These are phyloP conservation scores for Calliphora vicina DNA, from an alignment of 1,140 invertebrate species.

Conservation along the genomic window DNA sequence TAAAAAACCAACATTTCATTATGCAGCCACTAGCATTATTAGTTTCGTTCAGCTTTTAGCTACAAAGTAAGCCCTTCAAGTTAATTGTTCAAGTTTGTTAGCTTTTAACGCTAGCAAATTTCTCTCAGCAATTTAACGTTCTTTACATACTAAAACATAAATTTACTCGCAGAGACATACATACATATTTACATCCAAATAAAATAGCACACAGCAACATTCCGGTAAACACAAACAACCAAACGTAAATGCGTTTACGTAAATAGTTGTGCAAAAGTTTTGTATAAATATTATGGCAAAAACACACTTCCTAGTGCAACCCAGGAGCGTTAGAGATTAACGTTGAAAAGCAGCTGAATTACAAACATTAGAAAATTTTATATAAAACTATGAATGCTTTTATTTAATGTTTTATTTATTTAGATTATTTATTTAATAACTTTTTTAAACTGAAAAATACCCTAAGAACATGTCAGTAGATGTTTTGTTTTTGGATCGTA, in stretches of 20 bases:
- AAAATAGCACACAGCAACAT: neutral
- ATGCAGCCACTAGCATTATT: neutral
- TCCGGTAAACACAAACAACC: too few relatives aligned
- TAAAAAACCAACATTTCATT: neutral
- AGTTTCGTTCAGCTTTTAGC: neutral
- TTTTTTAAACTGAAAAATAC: too few relatives aligned
- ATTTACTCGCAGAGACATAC: neutral
- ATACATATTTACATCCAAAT: neutral
- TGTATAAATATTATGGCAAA: neutral
- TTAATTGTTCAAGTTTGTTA: constrained; percentile 32
- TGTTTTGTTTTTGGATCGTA: too few relatives aligned
- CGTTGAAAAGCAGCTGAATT: too few relatives aligned
- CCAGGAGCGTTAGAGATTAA: too few relatives aligned
- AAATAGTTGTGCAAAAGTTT: neutral
- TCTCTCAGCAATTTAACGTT: neutral
- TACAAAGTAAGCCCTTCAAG: constrained; percentile 30
- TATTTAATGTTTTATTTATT: too few relatives aligned
- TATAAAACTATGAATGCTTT: too few relatives aligned
- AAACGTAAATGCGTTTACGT: neutral
- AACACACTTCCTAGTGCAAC: too few relatives aligned
- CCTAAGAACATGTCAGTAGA: too few relatives aligned
- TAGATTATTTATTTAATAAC: too few relatives aligned
- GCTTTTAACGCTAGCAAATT: constrained; percentile 1
- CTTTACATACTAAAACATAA: neutral
- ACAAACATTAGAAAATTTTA: too few relatives aligned